Conservation (phyloP, 2,113 vertebrate genomes). For the Dryoscopus gambensis region DNA sequence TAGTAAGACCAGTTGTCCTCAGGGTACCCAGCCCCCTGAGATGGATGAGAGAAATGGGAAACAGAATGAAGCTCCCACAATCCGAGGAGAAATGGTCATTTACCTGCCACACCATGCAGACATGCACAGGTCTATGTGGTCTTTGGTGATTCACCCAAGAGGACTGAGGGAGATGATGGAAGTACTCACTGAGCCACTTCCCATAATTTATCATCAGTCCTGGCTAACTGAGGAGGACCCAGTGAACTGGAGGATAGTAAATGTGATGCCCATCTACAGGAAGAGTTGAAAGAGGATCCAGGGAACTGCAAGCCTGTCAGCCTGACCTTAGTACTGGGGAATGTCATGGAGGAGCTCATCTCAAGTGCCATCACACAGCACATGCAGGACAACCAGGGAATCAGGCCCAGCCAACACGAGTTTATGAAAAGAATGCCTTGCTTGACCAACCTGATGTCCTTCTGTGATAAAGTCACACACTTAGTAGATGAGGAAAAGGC, state of each 20-base stretch:
- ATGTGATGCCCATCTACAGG: neutral
- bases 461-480: neutral
- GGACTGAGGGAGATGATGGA: neutral
- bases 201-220: neutral
- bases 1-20: neutral
- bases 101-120: neutral
- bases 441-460: neutral
- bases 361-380: rapidly evolving
- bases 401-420: neutral
- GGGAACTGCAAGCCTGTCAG: neutral
- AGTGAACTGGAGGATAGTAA: neutral
- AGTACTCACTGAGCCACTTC: neutral
- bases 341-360: neutral
- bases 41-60: neutral
- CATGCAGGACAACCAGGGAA: neutral
- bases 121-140: neutral
- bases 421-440: neutral
- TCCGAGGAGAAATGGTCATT: neutral
- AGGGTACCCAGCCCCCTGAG: neutral
- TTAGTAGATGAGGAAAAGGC: neutral
- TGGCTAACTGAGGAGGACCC: neutral
- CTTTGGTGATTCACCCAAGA: neutral
- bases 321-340: neutral
- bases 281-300: neutral
- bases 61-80: neutral